A percentile compares a stretch with the other conserved stretches of the same genome.
Evolutionary conservation across 2,888 invertebrate genomes (phyloP).

Genomic region (Dicycla oo): DNA sequence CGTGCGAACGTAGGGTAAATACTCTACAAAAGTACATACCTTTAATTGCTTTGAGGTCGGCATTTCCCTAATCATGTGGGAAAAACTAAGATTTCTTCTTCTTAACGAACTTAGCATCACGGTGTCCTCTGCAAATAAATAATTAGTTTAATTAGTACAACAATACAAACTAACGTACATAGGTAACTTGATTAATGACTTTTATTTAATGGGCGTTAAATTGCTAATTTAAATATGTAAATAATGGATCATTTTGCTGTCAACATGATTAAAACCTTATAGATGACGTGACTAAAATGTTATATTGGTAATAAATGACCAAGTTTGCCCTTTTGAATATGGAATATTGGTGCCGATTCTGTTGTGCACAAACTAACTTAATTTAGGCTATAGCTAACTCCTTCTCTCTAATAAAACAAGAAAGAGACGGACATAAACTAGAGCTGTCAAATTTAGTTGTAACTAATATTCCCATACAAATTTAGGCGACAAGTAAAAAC

Average conservation of each 20-base stretch:
- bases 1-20: no score
- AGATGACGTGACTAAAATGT: background rate
- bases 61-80: constrained; percentile 75
- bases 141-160: constrained; percentile 1
- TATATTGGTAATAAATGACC: background rate
- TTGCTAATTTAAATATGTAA: background rate
- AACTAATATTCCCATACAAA: no score
- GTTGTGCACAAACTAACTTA: no score
- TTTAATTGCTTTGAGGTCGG: constrained; percentile 68
- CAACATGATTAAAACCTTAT: background rate
- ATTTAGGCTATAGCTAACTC: no score
- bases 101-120: constrained; percentile 85
- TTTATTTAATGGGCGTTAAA: background rate
- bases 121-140: constrained; percentile 78
- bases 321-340: background rate
- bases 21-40: constrained; percentile 45
- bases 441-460: no score
- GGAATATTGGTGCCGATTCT: no score
- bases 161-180: background rate
- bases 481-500: no score
- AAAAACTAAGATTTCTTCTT: constrained; percentile 86
- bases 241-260: background rate
- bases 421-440: no score
- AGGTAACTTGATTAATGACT: background rate
- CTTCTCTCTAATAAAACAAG: no score